Percentiles rank a stretch among this genome's conserved stretches.
Evolutionary conservation across 1,140 invertebrate genomes (phyloP).

Genomic region (Laupala kohalensis): DNA sequence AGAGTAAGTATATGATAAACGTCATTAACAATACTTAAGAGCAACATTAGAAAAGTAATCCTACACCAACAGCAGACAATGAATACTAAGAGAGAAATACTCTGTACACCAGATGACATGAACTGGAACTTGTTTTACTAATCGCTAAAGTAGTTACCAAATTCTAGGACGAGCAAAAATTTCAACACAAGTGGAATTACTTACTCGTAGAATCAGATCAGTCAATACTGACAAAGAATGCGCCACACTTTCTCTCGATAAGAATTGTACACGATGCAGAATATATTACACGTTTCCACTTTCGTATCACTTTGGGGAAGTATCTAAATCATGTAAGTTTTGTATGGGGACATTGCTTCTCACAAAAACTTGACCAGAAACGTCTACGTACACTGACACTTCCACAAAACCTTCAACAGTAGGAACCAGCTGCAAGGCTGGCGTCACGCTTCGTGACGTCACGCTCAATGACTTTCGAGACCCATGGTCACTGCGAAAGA

Average conservation of each 20-base stretch:
- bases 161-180: too few relatives aligned
- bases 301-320: too few relatives aligned
- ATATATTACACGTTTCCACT: too few relatives aligned
- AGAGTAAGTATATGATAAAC: too few relatives aligned
- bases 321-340: not conserved
- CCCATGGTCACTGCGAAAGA: not conserved
- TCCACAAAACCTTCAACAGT: not conserved
- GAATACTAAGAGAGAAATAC: too few relatives aligned
- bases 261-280: too few relatives aligned
- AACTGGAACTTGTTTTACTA: too few relatives aligned
- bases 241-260: not conserved
- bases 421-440: not conserved
- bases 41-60: too few relatives aligned
- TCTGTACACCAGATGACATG: too few relatives aligned
- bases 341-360: not conserved
- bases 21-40: too few relatives aligned
- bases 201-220: not conserved
- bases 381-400: not conserved
- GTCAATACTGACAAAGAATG: not conserved
- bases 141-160: too few relatives aligned
- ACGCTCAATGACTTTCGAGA: not conserved
- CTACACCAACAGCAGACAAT: too few relatives aligned
- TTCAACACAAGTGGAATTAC: not conserved
- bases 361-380: not conserved
- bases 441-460: not conserved